Base-by-base conservation (phyloP, 2,888 invertebrate species). In the Cheilosia scutellata region DNA sequence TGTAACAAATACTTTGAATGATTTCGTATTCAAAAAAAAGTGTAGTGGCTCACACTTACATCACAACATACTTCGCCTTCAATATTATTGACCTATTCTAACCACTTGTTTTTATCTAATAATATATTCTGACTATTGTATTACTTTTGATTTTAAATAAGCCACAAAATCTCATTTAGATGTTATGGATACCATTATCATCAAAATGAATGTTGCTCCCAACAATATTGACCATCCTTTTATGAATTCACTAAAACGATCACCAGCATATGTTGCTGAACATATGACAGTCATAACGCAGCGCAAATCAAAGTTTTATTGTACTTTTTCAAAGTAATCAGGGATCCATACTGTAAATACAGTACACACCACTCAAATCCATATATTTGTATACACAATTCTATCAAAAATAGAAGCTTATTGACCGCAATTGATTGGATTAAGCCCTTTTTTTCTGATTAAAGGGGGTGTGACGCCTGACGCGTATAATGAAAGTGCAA, bases 401-500 rank as follows among this genome's bases (percentile, higher is more conserved):
- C 20, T 13, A 4, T 27, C n/a, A 2, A n/a, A 66, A 51, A 57
- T 37, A 62, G 31, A 31, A 79, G 63, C 74, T 53, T 84, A 86
- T 86, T 86, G 86, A 82, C 86, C 82, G 68, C 80, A 86, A 82
- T 82, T 82, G 66, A 86, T 86, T 82, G 86, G 76, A 86, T 86
- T 82, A 82, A 86, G 77, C 51, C 60, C 62, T 42, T 71, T 63
- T 60, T 4, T 62, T 49, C 29, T 76, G 86, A 75, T 75, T 84
- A 80, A 44, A 20, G 75, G 42, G 44, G 60, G 70, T 33, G 65
- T 71, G 71, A 80, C 75, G 37, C 11, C 65, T 25, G 71, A 80
- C 75, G 37, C 4, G 71, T 25, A 70, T 66, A 62, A 78, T 78
- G 66, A 78, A 77, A 77, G 62, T 62, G 51, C 20, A 16, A 75